Conservation (phyloP, 2,797 vertebrate genomes). For the Garrulus glandarius region DNA sequence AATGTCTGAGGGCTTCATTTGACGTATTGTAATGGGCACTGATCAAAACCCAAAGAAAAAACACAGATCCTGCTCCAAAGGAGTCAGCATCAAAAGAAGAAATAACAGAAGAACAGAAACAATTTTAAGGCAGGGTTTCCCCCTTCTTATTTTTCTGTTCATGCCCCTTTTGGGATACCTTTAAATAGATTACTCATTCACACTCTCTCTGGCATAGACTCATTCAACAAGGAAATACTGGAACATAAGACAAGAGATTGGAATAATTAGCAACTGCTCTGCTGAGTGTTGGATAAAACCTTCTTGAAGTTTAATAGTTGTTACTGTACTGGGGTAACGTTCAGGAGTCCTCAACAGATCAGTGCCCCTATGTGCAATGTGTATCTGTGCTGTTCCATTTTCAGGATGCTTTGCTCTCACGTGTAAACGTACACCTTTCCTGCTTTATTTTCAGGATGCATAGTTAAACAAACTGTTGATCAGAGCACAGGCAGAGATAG, state of each 20-base stretch:
- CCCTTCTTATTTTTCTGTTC: neutral
- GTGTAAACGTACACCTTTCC: neutral
- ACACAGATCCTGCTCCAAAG: neutral
- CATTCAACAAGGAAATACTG: neutral
- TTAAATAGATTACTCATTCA: neutral
- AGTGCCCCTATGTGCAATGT: fast-evolving
- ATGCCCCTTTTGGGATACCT: neutral
- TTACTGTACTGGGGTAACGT: neutral
- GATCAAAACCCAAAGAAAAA: slow-evolving; percentile 25
- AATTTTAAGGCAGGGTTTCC: neutral
- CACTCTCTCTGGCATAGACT: neutral
- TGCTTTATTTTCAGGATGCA: neutral
- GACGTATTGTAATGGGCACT: slow-evolving; percentile 32
- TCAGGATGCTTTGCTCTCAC: neutral
- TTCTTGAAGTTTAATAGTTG: neutral
- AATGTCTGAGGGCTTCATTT: slow-evolving; percentile 47
- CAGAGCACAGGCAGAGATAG: neutral
- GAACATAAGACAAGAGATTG: neutral
- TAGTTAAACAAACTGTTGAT: neutral
- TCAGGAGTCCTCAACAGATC: neutral
- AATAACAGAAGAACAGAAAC: slow-evolving; percentile 15
- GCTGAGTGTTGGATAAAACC: neutral
- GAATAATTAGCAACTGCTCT: neutral
- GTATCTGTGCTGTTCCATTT: neutral
- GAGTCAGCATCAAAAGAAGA: slow-evolving; percentile 7